Conservation (phyloP, 1,140 invertebrate species). For the Whitmania pigra region DNA sequence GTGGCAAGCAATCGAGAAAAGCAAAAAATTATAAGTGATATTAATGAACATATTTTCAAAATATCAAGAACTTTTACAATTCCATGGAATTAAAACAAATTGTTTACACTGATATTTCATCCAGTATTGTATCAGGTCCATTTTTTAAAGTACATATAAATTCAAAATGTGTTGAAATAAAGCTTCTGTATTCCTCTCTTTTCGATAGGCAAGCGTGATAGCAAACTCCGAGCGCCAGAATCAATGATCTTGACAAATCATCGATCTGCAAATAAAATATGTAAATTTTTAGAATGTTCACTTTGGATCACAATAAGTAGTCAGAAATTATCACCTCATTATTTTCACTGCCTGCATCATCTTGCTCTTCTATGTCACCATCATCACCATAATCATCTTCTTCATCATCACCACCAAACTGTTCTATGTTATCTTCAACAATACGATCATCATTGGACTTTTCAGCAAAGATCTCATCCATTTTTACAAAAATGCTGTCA, state of each 20-base stretch:
- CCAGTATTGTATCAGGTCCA: constrained; percentile 24
- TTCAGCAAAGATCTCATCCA: constrained; percentile 18
- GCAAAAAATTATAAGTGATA: not conserved
- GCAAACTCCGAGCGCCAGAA: constrained; percentile 33
- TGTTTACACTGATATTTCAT: constrained; percentile 29
- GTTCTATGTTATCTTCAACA: not conserved
- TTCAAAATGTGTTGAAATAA: constrained; percentile 26
- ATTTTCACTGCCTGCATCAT: constrained; percentile 18
- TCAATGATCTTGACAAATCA: constrained; percentile 25
- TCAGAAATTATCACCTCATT: not conserved
- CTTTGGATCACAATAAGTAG: constrained; percentile 11
- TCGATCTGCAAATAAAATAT: constrained; percentile 4
- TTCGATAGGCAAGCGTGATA: constrained; percentile 32
- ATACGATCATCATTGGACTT: not conserved
- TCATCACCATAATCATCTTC: not conserved
- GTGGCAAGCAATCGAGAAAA: not conserved
- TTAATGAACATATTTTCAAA: not conserved
- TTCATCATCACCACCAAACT: not conserved
- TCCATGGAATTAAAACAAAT: not conserved
- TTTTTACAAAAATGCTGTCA: constrained; percentile 24
- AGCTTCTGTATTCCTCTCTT: constrained; percentile 28
- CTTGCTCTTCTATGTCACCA: not conserved
- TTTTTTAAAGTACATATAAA: constrained; percentile 25
- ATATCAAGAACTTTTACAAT: not conserved
- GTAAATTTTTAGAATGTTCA: constrained; percentile 3